Percentiles rank a stretch among this genome's conserved stretches.
phyloP scores from a whole-genome alignment of 2,797 vertebrate species.

The Sarcoramphus papa region DNA sequence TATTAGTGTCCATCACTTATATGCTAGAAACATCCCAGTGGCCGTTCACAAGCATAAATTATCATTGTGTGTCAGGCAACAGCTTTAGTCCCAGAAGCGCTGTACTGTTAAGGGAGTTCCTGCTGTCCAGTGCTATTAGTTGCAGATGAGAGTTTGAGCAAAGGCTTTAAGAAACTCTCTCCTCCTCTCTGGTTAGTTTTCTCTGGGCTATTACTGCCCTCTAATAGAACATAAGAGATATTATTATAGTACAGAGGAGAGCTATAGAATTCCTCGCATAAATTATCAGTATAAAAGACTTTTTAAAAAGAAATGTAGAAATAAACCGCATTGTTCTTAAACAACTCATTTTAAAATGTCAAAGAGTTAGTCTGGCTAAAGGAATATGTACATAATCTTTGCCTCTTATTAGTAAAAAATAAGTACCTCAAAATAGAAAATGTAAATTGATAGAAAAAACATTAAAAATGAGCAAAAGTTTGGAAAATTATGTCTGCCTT shows the following conservation, averaged over 20 bases:
- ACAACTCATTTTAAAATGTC: not conserved
- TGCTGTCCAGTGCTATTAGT: not conserved
- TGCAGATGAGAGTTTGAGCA: not conserved
- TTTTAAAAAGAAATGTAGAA: not conserved
- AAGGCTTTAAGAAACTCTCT: not conserved
- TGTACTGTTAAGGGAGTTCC: not conserved
- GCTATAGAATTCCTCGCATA: not conserved
- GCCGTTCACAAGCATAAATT: slow-evolving; percentile 3
- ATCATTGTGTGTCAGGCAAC: slow-evolving; percentile 2
- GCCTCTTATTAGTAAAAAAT: not conserved
- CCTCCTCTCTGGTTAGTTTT: not conserved
- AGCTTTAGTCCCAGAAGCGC: not conserved
- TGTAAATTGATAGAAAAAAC: not conserved
- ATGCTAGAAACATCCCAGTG: not conserved
- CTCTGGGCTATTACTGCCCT: not conserved
- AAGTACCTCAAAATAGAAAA: not conserved
- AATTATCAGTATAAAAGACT: not conserved
- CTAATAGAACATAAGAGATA: not conserved
- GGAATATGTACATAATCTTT: not conserved
- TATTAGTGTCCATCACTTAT: slow-evolving; percentile 13
- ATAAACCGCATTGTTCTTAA: not conserved
- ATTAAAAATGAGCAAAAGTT: not conserved
- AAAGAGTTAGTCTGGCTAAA: not conserved
- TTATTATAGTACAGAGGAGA: not conserved
- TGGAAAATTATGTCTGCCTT: not conserved